Evolutionary conservation across 2,797 vertebrate species (phyloP).

Genomic region (Tympanoctomys barrerae): DNA sequence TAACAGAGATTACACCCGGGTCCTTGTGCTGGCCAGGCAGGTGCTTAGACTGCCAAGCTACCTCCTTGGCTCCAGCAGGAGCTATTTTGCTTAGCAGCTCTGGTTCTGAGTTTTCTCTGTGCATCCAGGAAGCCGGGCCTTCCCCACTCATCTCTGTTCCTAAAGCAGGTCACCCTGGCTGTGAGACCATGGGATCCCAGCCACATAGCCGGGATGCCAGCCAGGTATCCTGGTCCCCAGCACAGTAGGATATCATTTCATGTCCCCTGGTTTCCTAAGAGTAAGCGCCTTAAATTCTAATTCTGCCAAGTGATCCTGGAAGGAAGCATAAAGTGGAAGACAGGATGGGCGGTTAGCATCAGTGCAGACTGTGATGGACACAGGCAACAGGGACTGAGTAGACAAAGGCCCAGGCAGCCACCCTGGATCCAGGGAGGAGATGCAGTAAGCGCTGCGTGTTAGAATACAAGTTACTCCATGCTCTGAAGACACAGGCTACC

Average conservation of each 20-base stretch:
- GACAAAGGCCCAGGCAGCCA: background rate
- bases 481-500: conserved; percentile 10
- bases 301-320: background rate
- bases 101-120: too few species aligned
- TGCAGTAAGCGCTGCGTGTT: background rate
- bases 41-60: too few species aligned
- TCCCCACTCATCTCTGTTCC: background rate
- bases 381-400: background rate
- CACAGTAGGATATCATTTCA: background rate
- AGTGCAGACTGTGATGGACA: background rate
- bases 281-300: background rate
- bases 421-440: background rate
- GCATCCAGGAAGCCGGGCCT: background rate
- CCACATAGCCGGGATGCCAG: background rate
- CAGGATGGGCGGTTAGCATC: background rate
- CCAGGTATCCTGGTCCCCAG: background rate
- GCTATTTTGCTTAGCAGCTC: too few species aligned
- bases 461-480: conserved; percentile 19
- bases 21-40: too few species aligned
- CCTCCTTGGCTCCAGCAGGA: too few species aligned
- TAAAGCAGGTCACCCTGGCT: background rate
- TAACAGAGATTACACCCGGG: too few species aligned
- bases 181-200: background rate
- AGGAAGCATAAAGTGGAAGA: conserved; percentile 1
- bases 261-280: background rate